Conservation (phyloP, 2,113 vertebrate genomes). For the Xiphophorus hellerii region DNA sequence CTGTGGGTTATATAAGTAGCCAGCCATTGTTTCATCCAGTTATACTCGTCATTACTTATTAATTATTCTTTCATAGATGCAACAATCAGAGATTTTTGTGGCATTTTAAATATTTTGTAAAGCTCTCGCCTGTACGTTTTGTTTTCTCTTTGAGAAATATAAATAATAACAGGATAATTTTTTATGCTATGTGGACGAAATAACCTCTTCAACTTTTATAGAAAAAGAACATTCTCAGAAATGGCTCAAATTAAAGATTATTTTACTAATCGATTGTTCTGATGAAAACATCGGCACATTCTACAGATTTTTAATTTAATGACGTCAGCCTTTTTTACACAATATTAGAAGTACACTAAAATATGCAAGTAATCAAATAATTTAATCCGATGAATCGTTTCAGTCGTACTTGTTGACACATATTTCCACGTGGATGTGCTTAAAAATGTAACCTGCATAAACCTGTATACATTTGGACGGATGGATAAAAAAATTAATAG, state of each 20-base stretch:
- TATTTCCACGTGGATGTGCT: not conserved
- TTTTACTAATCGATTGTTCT: too few species aligned
- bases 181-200: not conserved
- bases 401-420: too few species aligned
- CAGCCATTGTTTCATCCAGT: not conserved
- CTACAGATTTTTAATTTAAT: too few species aligned
- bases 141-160: too few species aligned
- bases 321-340: too few species aligned
- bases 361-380: too few species aligned
- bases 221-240: not conserved
- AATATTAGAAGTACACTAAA: too few species aligned
- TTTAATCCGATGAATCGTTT: too few species aligned
- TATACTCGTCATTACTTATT: not conserved
- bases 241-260: not conserved
- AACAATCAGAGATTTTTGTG: not conserved
- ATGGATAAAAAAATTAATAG: too few species aligned
- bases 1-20: not conserved
- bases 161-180: not conserved
- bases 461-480: too few species aligned
- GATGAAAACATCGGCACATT: too few species aligned
- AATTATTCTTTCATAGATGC: not conserved
- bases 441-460: not conserved
- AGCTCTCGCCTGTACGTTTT: not conserved
- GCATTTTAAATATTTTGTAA: not conserved
- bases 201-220: not conserved